Evolutionary conservation across 2,797 vertebrate species (phyloP).

Genomic region (Telmatherina bonti): DNA sequence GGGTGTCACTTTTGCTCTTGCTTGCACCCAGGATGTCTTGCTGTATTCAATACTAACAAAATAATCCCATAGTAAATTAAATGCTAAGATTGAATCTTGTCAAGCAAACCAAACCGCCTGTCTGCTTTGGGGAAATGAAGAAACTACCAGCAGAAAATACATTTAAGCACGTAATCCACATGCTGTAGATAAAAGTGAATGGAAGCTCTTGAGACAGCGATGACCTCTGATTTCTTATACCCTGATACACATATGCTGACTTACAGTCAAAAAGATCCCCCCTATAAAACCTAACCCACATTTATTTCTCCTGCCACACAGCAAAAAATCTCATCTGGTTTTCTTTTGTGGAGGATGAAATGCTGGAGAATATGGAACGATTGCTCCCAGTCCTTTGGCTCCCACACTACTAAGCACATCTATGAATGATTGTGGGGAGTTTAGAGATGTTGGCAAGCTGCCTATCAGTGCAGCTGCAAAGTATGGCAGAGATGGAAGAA

Average conservation of each 20-base stretch:
- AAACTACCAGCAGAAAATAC: conserved; percentile 1
- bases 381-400: conserved; percentile 58
- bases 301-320: conserved; percentile 50
- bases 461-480: conserved; percentile 79
- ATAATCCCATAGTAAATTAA: no score
- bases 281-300: conserved; percentile 53
- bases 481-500: conserved; percentile 65
- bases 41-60: no score
- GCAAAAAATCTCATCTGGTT: conserved; percentile 71
- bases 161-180: neutral
- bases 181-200: neutral
- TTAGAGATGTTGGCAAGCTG: conserved; percentile 67
- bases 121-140: neutral
- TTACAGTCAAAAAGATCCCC: conserved; percentile 42
- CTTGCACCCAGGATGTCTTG: no score
- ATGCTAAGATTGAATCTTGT: no score
- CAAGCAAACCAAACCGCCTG: no score
- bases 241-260: conserved; percentile 50
- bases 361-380: conserved; percentile 70
- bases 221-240: conserved; percentile 41
- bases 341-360: conserved; percentile 72
- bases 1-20: neutral
- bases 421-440: conserved; percentile 73
- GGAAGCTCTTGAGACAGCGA: neutral
- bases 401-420: conserved; percentile 59